Percentiles rank a stretch among this genome's conserved stretches.
Conservation (phyloP, 2,888 invertebrate species). For the Cantharis flavilabris region DNA sequence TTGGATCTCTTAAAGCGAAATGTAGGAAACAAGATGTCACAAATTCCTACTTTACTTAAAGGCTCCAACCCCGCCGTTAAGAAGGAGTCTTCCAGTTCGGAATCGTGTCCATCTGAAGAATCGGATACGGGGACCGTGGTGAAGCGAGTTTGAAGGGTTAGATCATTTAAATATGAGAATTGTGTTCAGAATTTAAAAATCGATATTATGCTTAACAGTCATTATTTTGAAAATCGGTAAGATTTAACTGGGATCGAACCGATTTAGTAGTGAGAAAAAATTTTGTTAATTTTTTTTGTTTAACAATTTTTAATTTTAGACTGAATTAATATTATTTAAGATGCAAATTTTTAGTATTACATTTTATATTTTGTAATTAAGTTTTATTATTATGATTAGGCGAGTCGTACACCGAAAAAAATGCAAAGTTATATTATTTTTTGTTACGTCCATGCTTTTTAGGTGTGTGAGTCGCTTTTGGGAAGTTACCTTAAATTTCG, state of each 20-base stretch:
- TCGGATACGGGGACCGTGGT: constrained; percentile 56
- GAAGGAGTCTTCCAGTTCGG: constrained; percentile 59
- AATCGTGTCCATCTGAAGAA: constrained; percentile 59
- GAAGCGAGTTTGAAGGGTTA: constrained; percentile 43
- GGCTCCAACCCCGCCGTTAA: constrained; percentile 38
- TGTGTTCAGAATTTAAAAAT: neutral
- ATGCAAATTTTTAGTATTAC: neutral
- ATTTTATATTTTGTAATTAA: neutral
- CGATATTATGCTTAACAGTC: neutral
- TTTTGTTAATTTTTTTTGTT: neutral
- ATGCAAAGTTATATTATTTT: neutral
- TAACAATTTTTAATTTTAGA: neutral
- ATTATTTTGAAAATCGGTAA: neutral
- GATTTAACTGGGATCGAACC: neutral
- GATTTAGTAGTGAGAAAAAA: neutral
- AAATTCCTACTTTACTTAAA: constrained; percentile 51
- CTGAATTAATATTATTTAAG: neutral
- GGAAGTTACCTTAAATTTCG: neutral
- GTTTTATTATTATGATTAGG: neutral
- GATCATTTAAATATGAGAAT: neutral
- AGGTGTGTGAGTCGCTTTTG: neutral
- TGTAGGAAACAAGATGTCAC: constrained; percentile 39
- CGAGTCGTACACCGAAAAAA: neutral
- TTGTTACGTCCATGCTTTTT: neutral
- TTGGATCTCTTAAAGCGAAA: constrained; percentile 1